A percentile compares a stretch with the other conserved stretches of the same genome.
Conservation (phyloP, 2,113 vertebrate genomes). For the Pomatostomus ruficeps region DNA sequence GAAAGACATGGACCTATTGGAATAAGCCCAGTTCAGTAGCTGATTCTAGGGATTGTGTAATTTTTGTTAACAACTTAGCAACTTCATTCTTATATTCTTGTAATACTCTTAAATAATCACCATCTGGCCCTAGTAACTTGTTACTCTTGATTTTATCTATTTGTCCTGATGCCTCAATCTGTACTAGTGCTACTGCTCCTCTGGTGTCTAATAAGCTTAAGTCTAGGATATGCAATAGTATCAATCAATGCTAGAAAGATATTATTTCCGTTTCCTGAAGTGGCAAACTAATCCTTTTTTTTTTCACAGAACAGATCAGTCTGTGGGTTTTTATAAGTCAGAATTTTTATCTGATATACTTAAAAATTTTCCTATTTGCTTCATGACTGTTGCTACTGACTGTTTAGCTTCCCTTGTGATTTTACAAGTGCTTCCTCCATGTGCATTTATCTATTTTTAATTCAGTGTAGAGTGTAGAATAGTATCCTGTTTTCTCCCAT, state of each 20-base stretch:
- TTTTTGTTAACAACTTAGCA: neutral
- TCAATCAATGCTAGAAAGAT: neutral
- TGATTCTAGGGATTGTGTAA: neutral
- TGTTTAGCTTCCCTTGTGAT: neutral
- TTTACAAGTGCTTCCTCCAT: neutral
- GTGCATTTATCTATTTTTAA: neutral
- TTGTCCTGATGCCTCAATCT: constrained; percentile 9
- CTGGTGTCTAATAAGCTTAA: neutral
- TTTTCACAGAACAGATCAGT: neutral
- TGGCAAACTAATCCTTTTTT: neutral
- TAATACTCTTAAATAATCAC: constrained; percentile 6
- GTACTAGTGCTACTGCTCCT: constrained; percentile 3
- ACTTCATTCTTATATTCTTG: neutral
- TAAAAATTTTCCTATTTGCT: neutral
- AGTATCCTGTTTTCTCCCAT: neutral
- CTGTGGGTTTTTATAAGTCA: neutral
- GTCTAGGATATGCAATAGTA: neutral
- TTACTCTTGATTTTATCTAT: constrained; percentile 22
- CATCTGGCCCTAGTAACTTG: constrained; percentile 10
- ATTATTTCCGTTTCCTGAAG: neutral
- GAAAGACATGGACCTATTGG: neutral
- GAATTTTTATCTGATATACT: neutral
- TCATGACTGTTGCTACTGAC: neutral
- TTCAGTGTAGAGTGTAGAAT: neutral
- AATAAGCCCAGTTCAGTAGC: neutral